Evolutionary conservation across 2,797 vertebrate genomes (phyloP), one percentile per base, ranked within the genome.

Genomic region (Rhinoraja longicauda): DNA sequence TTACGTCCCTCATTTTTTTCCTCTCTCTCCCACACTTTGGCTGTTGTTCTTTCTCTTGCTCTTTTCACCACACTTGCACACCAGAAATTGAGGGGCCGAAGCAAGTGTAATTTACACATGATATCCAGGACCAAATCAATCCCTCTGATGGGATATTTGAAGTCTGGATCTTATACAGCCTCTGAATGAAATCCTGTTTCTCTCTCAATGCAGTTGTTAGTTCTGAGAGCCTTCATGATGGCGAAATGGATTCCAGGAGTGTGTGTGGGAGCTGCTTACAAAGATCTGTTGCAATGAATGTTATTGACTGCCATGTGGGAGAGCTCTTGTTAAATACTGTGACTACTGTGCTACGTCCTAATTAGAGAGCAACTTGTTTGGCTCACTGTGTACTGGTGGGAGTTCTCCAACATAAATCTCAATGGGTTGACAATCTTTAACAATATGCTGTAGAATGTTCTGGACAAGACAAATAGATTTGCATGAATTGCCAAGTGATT

Each of bases 381-480:
- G 59, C 84, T 88, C 59, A 3, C 17, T 67, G 59, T 17, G 1
- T 2, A 67, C 59, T 88, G 84, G 84, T 88, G 84, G 84, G 62
- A 88, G 84, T 88, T 88, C 59, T 88, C 17, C 84, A 88, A 36
- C 17, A 67, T 67, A 36, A 64, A 64, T 67, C 84, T 88, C 84
- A 88, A 88, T 36, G 84, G 36, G 84, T n/a, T 88, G 84, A 88
- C 84, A 67, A 88, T 64, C 84, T 88, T 88, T 88, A 88, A 88
- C 84, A 67, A 88, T 67, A 62, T 88, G 84, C 59, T 62, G 64
- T 32, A 88, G 84, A 88, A 88, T 36, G 84, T 88, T 88, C 84
- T 2, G 67, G 59, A 88, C 84, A 88, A 88, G 15, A 64, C 59
- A 88, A 62, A 88, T 88, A 64, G n/a, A 88, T 32, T 88, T 15